phyloP scores from a whole-genome alignment of 2,797 vertebrate species.

The Lacerta agilis region DNA sequence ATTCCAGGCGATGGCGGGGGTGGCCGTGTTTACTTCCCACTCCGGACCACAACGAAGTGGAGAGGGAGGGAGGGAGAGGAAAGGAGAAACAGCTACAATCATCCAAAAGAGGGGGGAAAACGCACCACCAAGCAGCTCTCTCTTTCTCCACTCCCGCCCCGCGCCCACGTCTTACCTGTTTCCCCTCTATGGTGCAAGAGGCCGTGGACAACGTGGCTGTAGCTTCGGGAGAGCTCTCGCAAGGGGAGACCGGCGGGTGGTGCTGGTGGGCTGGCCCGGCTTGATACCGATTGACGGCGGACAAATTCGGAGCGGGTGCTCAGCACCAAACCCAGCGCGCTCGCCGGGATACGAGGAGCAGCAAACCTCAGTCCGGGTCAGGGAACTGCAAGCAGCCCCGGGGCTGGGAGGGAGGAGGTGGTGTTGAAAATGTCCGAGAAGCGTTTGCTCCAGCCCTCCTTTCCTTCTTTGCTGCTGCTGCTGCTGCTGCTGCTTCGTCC shows the following conservation, averaged over 20 bases:
- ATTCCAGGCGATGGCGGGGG: slow-evolving; percentile 45
- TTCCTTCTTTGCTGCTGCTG: background rate
- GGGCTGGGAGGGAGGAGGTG: background rate
- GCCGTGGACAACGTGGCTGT: slow-evolving; percentile 70
- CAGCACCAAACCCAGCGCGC: background rate
- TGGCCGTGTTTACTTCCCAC: slow-evolving; percentile 68
- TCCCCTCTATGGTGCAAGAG: slow-evolving; percentile 78
- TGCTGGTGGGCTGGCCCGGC: no score
- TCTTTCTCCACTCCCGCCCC: no score
- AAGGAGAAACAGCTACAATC: no score
- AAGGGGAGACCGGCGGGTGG: slow-evolving; percentile 23
- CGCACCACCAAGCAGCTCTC: no score
- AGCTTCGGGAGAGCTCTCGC: slow-evolving; percentile 8
- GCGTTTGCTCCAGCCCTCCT: slow-evolving; percentile 59
- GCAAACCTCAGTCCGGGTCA: background rate
- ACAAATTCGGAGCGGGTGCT: no score
- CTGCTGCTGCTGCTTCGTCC: slow-evolving; percentile 25
- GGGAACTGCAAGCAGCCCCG: background rate
- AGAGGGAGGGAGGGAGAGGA: background rate
- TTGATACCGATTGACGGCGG: no score
- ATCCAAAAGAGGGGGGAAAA: no score
- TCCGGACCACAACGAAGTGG: slow-evolving; percentile 55
- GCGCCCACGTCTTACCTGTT: slow-evolving; percentile 75
- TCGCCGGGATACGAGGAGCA: slow-evolving; percentile 25
- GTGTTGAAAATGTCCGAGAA: slow-evolving; percentile 23